Evolutionary conservation across 2,797 vertebrate genomes (phyloP).

Genomic region (Lophotriccus pileatus): DNA sequence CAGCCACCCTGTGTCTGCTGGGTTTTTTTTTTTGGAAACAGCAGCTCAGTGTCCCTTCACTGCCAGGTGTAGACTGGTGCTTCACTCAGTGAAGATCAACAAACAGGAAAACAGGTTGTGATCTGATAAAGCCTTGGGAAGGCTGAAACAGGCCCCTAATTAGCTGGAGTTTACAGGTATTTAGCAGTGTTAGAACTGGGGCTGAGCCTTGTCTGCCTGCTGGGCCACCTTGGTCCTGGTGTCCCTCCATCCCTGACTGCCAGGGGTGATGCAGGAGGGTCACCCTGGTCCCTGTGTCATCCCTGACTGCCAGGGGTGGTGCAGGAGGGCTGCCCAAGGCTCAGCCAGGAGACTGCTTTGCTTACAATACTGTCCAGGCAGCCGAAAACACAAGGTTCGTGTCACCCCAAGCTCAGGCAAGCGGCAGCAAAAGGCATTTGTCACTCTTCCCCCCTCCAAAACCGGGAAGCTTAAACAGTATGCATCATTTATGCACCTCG

Average conservation of each 20-base stretch:
- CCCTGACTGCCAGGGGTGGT: rapidly evolving
- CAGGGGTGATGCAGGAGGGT: background rate
- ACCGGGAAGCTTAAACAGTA: slow-evolving; percentile 20
- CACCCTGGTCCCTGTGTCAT: background rate
- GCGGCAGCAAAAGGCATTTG: background rate
- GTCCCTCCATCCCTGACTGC: background rate
- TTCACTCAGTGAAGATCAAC: background rate
- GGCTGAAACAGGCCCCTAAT: background rate
- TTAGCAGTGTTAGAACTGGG: background rate
- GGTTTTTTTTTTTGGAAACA: no score
- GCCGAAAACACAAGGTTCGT: background rate
- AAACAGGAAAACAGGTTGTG: background rate
- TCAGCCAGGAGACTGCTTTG: background rate
- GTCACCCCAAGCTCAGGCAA: background rate
- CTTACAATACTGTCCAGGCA: rapidly evolving
- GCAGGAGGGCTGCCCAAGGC: background rate
- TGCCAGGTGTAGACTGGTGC: no score
- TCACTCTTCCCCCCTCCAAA: background rate
- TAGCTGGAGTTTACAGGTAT: background rate
- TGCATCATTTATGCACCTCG: slow-evolving; percentile 58
- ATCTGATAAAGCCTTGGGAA: background rate
- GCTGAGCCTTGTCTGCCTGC: background rate
- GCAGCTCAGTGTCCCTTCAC: no score
- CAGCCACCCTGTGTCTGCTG: no score
- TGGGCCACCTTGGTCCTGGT: background rate